Conservation (phyloP, 2,113 vertebrate species). For the Nothobranchius kuhntae region DNA sequence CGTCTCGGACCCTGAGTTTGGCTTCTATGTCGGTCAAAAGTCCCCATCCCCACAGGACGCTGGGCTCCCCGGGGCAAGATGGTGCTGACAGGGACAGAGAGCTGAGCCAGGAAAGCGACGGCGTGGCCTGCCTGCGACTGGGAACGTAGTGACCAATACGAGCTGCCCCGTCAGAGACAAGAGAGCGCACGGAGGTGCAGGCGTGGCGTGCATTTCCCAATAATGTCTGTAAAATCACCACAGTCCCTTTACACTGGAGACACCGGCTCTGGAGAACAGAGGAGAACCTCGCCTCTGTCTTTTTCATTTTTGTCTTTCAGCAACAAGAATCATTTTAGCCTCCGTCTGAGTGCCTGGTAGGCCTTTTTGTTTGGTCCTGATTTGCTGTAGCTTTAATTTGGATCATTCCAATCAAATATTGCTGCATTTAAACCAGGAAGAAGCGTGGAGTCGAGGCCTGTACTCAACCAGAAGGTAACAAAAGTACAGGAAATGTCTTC, state of each 20-base stretch:
- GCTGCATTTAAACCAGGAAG: slow-evolving; percentile 55
- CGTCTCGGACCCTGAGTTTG: slow-evolving; percentile 41
- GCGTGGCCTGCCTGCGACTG: slow-evolving; percentile 49
- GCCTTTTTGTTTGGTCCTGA: slow-evolving; percentile 53
- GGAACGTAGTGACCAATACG: slow-evolving; percentile 69
- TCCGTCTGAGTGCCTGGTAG: slow-evolving; percentile 51
- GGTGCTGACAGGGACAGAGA: slow-evolving; percentile 47
- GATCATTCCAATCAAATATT: slow-evolving; percentile 48
- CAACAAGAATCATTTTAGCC: slow-evolving; percentile 49
- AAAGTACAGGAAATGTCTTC: slow-evolving; percentile 75
- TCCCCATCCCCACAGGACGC: slow-evolving; percentile 51
- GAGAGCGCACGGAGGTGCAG: slow-evolving; percentile 18
- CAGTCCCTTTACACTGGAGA: slow-evolving; percentile 79
- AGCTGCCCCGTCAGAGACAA: slow-evolving; percentile 54
- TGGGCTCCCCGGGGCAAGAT: slow-evolving; percentile 39
- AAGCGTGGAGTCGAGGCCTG: slow-evolving; percentile 12
- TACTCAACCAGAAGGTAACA: slow-evolving; percentile 32
- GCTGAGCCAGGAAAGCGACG: slow-evolving; percentile 54
- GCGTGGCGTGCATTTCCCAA: slow-evolving; percentile 52
- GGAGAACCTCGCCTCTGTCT: slow-evolving; percentile 40
- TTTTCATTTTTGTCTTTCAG: slow-evolving; percentile 48
- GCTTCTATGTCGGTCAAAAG: slow-evolving; percentile 59
- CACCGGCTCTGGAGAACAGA: slow-evolving; percentile 56
- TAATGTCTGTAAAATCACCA: slow-evolving; percentile 72
- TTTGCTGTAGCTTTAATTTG: slow-evolving; percentile 55